These are phyloP conservation scores for Stegana nigrithorax DNA, from an alignment of 2,888 invertebrate species.

Conservation along the genomic window DNA sequence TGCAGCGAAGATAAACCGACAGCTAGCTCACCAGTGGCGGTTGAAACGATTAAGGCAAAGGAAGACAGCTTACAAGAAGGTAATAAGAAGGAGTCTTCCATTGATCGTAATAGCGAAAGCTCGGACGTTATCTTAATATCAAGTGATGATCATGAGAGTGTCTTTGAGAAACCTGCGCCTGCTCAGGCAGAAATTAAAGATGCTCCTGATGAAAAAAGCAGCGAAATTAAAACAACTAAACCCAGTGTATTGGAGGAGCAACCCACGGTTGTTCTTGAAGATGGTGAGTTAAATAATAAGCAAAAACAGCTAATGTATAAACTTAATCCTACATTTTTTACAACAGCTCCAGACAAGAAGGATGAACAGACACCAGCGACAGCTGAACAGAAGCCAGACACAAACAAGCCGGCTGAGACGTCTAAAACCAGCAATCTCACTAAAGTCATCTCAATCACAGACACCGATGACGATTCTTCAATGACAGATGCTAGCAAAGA, in stretches of 20 bases:
- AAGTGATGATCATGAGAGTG: conserved; percentile 43
- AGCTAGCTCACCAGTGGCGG: background rate
- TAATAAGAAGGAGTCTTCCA: conserved; percentile 20
- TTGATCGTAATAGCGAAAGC: no score
- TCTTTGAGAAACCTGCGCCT: conserved; percentile 13
- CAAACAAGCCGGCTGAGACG: background rate
- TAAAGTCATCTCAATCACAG: conserved; percentile 43
- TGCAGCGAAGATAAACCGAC: conserved; percentile 15
- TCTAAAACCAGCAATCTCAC: no score
- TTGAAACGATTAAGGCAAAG: background rate
- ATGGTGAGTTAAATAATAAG: background rate
- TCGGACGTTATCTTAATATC: conserved; percentile 50
- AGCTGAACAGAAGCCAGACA: conserved; percentile 5
- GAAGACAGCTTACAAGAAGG: conserved; percentile 15
- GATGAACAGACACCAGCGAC: background rate
- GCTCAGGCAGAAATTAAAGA: background rate
- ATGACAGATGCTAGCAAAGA: conserved; percentile 58
- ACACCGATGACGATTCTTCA: conserved; percentile 61
- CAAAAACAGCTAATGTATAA: background rate
- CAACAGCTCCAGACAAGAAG: background rate
- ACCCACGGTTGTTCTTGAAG: background rate
- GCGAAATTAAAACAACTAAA: no score
- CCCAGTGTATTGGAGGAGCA: background rate
- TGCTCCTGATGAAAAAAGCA: background rate
- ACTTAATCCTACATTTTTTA: background rate